Percentiles rank a stretch among this genome's conserved stretches.
Conservation (phyloP, 2,797 vertebrate genomes). For the Acipenser transmontanus region DNA sequence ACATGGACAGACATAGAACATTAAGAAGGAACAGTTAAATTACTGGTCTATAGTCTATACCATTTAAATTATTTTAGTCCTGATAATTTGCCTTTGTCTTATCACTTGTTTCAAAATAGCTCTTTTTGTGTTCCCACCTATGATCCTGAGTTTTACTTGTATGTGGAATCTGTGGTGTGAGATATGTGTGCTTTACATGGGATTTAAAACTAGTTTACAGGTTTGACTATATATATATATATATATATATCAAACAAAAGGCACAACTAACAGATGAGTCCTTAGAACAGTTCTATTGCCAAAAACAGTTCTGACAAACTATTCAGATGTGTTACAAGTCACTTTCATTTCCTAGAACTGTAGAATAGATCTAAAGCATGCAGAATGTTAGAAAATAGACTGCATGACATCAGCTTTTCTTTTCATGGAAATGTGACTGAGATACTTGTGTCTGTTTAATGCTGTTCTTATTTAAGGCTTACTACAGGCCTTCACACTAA, state of each 20-base stretch:
- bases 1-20: neutral
- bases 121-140: too few species aligned
- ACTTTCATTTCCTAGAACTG: conserved; percentile 39
- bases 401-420: too few species aligned
- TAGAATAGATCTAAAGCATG: conserved; percentile 30
- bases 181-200: too few species aligned
- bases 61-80: neutral
- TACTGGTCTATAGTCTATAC: neutral
- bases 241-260: conserved; percentile 30
- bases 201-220: too few species aligned
- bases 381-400: neutral
- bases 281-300: conserved; percentile 52
- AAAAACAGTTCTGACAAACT: conserved; percentile 52
- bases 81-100: too few species aligned
- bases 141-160: too few species aligned
- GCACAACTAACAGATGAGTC: conserved; percentile 41
- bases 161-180: too few species aligned
- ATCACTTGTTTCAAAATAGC: too few species aligned
- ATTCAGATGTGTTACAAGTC: conserved; percentile 54
- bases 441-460: conserved; percentile 28
- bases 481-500: conserved; percentile 29
- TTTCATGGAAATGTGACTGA: too few species aligned
- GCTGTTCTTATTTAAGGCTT: conserved; percentile 5
- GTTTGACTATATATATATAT: neutral
- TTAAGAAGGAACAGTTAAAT: neutral